Base-by-base conservation (phyloP, 2,113 vertebrate genomes). In the Elaphurus davidianus region DNA sequence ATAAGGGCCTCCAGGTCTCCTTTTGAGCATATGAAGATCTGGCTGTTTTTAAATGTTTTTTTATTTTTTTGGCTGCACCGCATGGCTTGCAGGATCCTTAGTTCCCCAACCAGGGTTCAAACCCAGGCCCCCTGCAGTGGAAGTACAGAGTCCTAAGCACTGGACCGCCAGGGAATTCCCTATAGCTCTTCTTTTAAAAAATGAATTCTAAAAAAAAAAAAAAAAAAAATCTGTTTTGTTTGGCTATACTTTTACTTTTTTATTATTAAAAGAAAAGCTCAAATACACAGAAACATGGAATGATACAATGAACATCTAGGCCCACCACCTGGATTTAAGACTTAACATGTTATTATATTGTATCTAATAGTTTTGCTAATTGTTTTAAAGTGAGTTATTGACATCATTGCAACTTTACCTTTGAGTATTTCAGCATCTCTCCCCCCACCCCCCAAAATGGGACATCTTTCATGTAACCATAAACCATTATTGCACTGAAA, bases 181-280 rank as follows among this genome's bases (percentile, higher is more conserved):
- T 50, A 11, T 27, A 76, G 40, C 23, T 52, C 10, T 81, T 50
- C 33, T 33, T 11, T 19, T 1, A 19, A 47, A 30, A 79, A 71
- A 27, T 21, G 2, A 88, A 59, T 50, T 87, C 11, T n/a, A n/a
- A n/a, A n/a, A n/a, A n/a, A n/a, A n/a, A n/a, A n/a, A n/a, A n/a
- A n/a, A n/a, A n/a, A n/a, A n/a, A n/a, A n/a, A n/a, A n/a, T n/a
- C n/a, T 54, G 15, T 59, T 95, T 90, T 36, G 28, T 28, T 71
- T 86, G 47, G 23, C 43, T 93, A 28, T 45, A 40, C 40, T 91
- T 91, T 52, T 50, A 67, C 47, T 25, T 84, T 93, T 92, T 92
- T 89, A n/a, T 67, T 91, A 93, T n/a, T 91, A 67, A 84, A 96
- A 82, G n/a, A 79, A 91, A 30, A 52, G 33, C 90, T 55, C 54